phyloP scores from a whole-genome alignment of 1,140 invertebrate species.

The Brachionus asplanchnoidis region DNA sequence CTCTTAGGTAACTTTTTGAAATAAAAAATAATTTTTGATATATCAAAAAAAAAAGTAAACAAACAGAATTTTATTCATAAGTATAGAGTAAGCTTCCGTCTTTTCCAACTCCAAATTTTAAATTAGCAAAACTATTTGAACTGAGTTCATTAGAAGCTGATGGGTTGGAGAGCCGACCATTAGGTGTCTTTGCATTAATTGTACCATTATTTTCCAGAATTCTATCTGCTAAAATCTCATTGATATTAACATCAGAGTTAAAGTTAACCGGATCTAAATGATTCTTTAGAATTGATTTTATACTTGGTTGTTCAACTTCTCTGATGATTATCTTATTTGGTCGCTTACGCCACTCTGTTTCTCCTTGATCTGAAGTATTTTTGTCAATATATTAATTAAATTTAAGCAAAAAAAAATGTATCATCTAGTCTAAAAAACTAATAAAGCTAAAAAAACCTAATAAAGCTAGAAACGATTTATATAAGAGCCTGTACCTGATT shows the following conservation, averaged over 20 bases:
- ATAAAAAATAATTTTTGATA: background rate
- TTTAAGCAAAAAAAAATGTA: background rate
- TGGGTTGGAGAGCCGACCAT: background rate
- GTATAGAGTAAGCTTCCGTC: constrained; percentile 16
- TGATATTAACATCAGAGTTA: background rate
- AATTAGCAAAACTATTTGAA: background rate
- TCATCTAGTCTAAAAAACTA: background rate
- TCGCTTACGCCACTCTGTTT: background rate
- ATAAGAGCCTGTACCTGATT: constrained; percentile 33
- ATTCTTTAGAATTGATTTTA: background rate
- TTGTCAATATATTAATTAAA: constrained; percentile 24
- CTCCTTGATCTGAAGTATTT: background rate
- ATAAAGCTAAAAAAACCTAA: background rate
- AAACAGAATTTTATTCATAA: constrained; percentile 4
- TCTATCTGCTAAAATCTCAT: background rate
- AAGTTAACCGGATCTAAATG: background rate
- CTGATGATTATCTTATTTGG: constrained; percentile 33
- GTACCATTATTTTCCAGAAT: background rate
- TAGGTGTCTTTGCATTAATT: background rate
- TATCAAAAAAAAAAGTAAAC: background rate
- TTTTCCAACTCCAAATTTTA: constrained; percentile 7
- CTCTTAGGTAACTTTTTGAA: background rate
- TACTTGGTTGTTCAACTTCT: constrained; percentile 3
- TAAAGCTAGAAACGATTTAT: background rate
- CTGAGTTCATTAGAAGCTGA: background rate